A percentile compares a stretch with the other conserved stretches of the same genome.
These are phyloP conservation scores for Lontra canadensis DNA, from an alignment of 2,113 vertebrate species.

Conservation along the genomic window DNA sequence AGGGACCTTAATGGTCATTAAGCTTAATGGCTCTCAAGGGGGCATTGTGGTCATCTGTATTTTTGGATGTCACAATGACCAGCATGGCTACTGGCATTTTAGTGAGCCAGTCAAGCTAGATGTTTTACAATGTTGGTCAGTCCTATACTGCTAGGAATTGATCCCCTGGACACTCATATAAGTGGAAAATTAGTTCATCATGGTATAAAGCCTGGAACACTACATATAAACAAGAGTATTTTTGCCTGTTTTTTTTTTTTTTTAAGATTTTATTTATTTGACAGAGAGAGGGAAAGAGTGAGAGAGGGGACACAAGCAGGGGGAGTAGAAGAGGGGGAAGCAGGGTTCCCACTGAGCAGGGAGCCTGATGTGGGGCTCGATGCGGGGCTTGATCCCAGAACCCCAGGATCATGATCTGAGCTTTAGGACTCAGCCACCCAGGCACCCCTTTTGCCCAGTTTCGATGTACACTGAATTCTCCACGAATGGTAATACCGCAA, in stretches of 20 bases:
- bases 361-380: no score
- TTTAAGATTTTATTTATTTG: background rate
- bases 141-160: background rate
- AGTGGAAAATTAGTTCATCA: background rate
- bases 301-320: no score
- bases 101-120: background rate
- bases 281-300: no score
- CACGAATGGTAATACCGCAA: background rate
- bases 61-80: background rate
- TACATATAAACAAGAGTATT: background rate
- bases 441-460: background rate
- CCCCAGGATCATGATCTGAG: no score
- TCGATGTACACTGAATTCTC: background rate
- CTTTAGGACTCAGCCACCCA: no score
- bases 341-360: no score
- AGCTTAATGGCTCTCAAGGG: background rate
- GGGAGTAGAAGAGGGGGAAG: no score
- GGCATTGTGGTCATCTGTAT: background rate
- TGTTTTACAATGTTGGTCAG: background rate
- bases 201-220: background rate
- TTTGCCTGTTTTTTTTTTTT: slow-evolving; percentile 26
- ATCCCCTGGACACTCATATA: background rate
- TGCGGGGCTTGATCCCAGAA: no score
- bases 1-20: background rate
- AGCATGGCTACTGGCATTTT: background rate